Evolutionary conservation across 2,113 vertebrate genomes (phyloP), one percentile per base, ranked within the genome.

Genomic region (Opisthocomus hoazin): DNA sequence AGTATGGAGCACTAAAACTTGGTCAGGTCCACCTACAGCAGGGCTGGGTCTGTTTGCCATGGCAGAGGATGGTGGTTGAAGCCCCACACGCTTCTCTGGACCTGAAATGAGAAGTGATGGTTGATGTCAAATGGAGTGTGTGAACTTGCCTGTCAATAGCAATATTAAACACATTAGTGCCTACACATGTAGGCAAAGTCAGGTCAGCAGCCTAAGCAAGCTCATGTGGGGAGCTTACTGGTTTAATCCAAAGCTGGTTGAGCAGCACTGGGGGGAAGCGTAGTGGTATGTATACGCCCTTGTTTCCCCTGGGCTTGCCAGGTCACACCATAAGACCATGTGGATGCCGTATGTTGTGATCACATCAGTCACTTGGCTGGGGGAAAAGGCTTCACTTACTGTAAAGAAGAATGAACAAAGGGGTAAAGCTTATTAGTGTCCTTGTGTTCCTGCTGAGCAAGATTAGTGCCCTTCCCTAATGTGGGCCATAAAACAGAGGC

Each of bases 371-470:
- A 0, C 54, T 50, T 39, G 80, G 77, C 92, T 39, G 54, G 70
- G 48, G 27, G 68, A 50, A 79, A 95, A 96, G 45, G 74, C 78
- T 80, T 90, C 58, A 1, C 84, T 89, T 29, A 12, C 30, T 15
- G 4, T 82, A 81, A 84, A 63, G 60, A 71, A 87, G 88, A 92
- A 92, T 92, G 82, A 94, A 78, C 83, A 92, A 85, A 87, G 78
- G 51, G 70, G 58, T 60, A 96, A 97, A 96, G 94, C 93, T 96
- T 94, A 91, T 96, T 96, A 96, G 56, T 84, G 84, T 91, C 58
- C 87, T 94, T 90, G 48, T 92, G 77, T 83, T 89, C 39, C 63
- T 4, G 5, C 92, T 94, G 86, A 86, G 88, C 43, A 41, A 95
- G 97, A 96, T 97, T 96, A 96, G 80, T 69, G 91, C 81, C 91